Conservation (phyloP, 1,140 invertebrate species). For the Leptoteleia sp. region DNA sequence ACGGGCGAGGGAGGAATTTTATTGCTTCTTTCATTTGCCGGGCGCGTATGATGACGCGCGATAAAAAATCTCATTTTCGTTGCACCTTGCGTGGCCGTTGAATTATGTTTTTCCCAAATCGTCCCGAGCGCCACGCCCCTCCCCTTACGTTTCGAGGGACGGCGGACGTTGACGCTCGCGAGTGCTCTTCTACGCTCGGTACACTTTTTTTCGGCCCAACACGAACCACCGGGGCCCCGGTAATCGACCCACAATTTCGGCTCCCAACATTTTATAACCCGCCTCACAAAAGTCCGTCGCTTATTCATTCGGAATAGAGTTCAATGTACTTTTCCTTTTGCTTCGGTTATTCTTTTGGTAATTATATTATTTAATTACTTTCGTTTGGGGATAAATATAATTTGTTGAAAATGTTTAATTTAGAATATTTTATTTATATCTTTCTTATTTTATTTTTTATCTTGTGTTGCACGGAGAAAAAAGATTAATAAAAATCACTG, state of each 20-base stretch:
- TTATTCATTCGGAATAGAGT: too few species aligned
- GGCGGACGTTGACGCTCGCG: slow-evolving; percentile 46
- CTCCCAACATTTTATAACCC: background rate
- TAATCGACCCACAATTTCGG: slow-evolving; percentile 27
- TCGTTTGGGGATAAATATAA: too few species aligned
- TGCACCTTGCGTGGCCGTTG: slow-evolving; percentile 77
- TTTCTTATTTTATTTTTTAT: too few species aligned
- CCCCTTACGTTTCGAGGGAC: slow-evolving; percentile 47
- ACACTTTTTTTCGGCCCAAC: too few species aligned
- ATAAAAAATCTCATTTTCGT: slow-evolving; percentile 80
- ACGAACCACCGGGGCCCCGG: slow-evolving; percentile 7
- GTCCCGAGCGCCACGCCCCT: slow-evolving; percentile 70
- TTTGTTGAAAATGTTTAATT: too few species aligned
- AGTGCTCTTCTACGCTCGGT: slow-evolving; percentile 43
- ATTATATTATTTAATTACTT: too few species aligned
- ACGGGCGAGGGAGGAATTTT: slow-evolving; percentile 57
- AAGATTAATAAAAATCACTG: too few species aligned
- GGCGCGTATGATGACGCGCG: slow-evolving; percentile 71
- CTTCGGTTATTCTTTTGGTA: too few species aligned
- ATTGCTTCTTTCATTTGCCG: slow-evolving; percentile 57
- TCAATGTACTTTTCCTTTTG: too few species aligned
- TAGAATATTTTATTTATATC: too few species aligned
- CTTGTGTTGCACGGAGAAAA: too few species aligned
- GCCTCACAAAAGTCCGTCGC: too few species aligned
- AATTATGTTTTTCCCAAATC: slow-evolving; percentile 78